Evolutionary conservation across 2,888 invertebrate species (phyloP).

Genomic region (Pteria penguin): DNA sequence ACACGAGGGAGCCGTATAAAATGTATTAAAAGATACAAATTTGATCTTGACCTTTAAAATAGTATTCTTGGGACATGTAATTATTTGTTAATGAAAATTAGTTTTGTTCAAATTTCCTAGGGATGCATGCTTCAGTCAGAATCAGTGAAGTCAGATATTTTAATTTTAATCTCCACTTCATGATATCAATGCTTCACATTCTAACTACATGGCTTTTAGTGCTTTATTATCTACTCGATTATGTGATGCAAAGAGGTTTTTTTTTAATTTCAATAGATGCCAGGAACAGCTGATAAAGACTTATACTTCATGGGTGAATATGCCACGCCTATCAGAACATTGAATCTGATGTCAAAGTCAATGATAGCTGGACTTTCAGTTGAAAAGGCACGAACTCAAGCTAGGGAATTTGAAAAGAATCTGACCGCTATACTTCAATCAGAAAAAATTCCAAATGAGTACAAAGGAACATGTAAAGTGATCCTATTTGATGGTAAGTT

Average conservation of each 20-base stretch:
- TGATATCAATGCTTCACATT: no score
- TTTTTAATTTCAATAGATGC: not conserved
- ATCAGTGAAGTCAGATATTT: no score
- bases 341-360: constrained; percentile 14
- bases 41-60: no score
- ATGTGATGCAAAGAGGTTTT: not conserved
- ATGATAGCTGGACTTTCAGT: constrained; percentile 18
- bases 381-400: constrained; percentile 14
- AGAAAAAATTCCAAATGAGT: not conserved
- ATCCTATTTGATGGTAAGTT: not conserved
- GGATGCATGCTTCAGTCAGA: no score
- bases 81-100: no score
- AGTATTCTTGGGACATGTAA: no score
- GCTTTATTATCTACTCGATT: no score
- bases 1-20: no score
- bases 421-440: not conserved
- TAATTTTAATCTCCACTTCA: no score
- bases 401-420: not conserved
- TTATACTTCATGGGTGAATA: constrained; percentile 32
- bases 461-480: not conserved
- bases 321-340: constrained; percentile 30
- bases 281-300: not conserved
- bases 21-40: no score
- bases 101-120: no score
- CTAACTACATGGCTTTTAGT: no score